Evolutionary conservation across 2,797 vertebrate genomes (phyloP).

Genomic region (Arremon aurantiirostris): DNA sequence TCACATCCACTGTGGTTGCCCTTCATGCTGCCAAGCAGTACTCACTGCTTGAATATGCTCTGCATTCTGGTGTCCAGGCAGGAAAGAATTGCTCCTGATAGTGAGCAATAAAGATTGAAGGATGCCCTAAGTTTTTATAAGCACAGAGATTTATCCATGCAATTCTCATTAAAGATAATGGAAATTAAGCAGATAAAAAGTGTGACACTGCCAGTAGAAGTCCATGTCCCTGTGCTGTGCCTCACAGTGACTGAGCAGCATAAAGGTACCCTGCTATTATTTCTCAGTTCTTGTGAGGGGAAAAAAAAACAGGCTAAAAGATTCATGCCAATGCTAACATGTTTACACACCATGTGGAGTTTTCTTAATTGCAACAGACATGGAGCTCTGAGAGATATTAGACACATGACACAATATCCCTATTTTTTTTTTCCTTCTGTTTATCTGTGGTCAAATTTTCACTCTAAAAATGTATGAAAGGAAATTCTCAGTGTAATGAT

Average conservation of each 20-base stretch:
- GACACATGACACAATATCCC: background rate
- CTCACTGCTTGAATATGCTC: background rate
- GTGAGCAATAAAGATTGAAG: background rate
- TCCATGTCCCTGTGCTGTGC: background rate
- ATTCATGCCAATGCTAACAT: background rate
- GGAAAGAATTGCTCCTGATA: background rate
- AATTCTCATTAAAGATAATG: background rate
- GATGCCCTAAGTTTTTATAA: background rate
- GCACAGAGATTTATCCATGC: background rate
- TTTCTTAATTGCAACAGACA: constrained; percentile 30
- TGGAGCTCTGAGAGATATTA: background rate
- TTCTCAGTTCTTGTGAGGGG: background rate
- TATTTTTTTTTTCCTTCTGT: background rate
- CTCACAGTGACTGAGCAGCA: background rate
- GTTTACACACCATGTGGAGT: constrained; percentile 12
- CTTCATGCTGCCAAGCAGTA: background rate
- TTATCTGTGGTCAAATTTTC: background rate
- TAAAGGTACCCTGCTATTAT: background rate
- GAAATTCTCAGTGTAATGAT: background rate
- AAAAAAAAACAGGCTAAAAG: background rate
- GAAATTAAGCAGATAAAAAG: background rate
- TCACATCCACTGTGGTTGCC: background rate
- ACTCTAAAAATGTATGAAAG: background rate
- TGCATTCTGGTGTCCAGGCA: background rate
- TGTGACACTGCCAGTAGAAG: background rate